Base-by-base conservation (phyloP, 2,888 invertebrate species). In the Dicyrtomina minuta region DNA sequence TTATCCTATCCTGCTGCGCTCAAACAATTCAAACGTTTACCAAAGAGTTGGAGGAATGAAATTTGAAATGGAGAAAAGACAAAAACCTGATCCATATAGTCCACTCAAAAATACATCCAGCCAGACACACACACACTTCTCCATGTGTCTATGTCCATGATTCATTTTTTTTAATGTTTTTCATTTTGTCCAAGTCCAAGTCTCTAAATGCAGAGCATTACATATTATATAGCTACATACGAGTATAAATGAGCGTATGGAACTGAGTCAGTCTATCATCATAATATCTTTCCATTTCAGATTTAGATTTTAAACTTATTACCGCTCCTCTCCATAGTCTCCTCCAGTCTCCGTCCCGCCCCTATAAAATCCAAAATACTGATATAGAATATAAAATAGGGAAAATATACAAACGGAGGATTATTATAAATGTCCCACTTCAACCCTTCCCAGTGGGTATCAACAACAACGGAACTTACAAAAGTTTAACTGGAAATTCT, bases 1-100 rank as follows among this genome's bases (percentile, higher is more conserved):
- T 74, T 72, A 72, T 71, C 72, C 70, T 69, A 67, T 74, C 77
- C 78, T 72, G 76, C 77, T 77, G 77, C 66, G 77, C 74, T 68
- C 73, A 72, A 72, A 67, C 70, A 75, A 75, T 61, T 62, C 70
- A 51, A 65, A 64, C 39, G 26, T 24, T 55, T 46, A 66, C 53
- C 33, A 64, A 64, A 68, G 44, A 68, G 60, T 53, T 68, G 62
- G 27, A 61, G 33, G 46, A 68, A 60, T 46, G 51, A 61, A 24
- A 62, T n/a, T 56, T 15, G 27, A 17, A 58, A 27, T 59, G 1
- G 33, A 51, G 46, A 64, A 64, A 33, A 59, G 60, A 62, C 43
- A 68, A 66, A 69, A 72, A 72, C 72, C 69, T 72, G 72, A 69
- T 72, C 72, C 72, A 68, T 61, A 65, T 69, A 46, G 60, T 53